Evolutionary conservation across 2,113 vertebrate genomes (phyloP), one percentile per base, ranked within the genome.

Genomic region (Chionomys nivalis): DNA sequence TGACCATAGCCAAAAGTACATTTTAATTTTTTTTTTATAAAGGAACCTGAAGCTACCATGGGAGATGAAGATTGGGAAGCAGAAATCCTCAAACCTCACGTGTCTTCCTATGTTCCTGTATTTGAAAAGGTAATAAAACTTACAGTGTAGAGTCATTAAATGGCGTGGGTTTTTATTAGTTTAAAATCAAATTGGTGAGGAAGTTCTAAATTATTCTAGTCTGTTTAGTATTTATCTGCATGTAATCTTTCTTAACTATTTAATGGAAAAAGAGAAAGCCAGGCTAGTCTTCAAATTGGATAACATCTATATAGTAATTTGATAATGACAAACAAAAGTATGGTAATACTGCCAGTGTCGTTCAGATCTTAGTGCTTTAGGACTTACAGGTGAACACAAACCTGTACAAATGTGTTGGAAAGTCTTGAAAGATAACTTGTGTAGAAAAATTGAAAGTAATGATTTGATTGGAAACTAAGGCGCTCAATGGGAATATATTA

Each of bases 31-130:
- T 79, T 94, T 2, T 89, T 77, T 36, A 63, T 82, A 47, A 89
- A 28, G 36, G 91, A 94, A 42, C 87, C n/a, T 65, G 83, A 91
- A 90, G 90, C 96, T 87, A 68, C 31, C 75, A 98, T 98, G 98
- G 82, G 61, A 10, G 94, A 95, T 44, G 98, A 99, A 76, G 97
- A 98, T 79, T 98, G 98, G 98, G 97, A 98, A 10, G 31, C 76
- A 0, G 98, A 98, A 87, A 36, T 97, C 33, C 70, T 49, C 86
- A 87, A 96, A 78, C 0, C 73, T 94, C 83, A 68, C 5, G 14
- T 33, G 1, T 55, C 96, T 0, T 13, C 79, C 26, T 9, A 3
- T 0, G 14, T 94, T 5, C 76, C 90, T 4, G 94, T 81, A 9
- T 97, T 98, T 86, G 96, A 98, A 77, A 98, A 97, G 95, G 95